Conservation (phyloP, 1,140 invertebrate genomes). For the Akabosia matsudoensis region DNA sequence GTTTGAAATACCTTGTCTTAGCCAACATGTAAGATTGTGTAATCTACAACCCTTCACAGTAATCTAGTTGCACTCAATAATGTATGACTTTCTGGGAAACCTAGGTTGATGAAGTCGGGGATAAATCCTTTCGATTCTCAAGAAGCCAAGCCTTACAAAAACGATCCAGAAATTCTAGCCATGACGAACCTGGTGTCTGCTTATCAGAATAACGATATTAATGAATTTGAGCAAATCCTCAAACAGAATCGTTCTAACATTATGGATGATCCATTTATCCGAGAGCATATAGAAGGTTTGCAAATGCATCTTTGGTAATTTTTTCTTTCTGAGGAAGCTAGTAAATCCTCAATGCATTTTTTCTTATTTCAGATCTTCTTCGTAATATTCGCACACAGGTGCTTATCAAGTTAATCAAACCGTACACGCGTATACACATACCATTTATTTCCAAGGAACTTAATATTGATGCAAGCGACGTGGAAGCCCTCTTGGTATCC, state of each 20-base stretch:
- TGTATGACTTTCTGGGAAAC: conserved; percentile 22
- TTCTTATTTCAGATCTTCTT: conserved; percentile 71
- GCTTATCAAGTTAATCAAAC: conserved; percentile 94
- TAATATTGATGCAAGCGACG: conserved; percentile 93
- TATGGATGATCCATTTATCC: conserved; percentile 99
- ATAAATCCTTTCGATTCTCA: conserved; percentile 99
- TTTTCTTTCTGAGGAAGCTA: neutral
- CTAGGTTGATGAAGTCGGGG: conserved; percentile 96
- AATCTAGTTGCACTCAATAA: neutral
- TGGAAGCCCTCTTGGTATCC: conserved; percentile 95
- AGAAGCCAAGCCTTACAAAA: conserved; percentile 99
- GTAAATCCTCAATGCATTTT: conserved; percentile 24
- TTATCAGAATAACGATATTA: conserved; percentile 99
- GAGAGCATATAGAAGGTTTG: conserved; percentile 92
- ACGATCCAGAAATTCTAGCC: conserved; percentile 97
- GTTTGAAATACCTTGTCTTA: conserved; percentile 96
- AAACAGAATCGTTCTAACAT: conserved; percentile 93
- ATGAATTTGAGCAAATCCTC: conserved; percentile 95
- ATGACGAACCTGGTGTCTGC: conserved; percentile 99
- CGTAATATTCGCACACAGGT: conserved; percentile 97
- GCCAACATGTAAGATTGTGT: conserved; percentile 81
- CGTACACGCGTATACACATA: conserved; percentile 97
- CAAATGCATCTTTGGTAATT: neutral
- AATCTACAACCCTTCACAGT: neutral
- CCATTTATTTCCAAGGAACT: conserved; percentile 96